Evolutionary conservation across 2,888 invertebrate genomes (phyloP), one percentile per base, ranked within the genome.

Genomic region (Leucozona laternaria): DNA sequence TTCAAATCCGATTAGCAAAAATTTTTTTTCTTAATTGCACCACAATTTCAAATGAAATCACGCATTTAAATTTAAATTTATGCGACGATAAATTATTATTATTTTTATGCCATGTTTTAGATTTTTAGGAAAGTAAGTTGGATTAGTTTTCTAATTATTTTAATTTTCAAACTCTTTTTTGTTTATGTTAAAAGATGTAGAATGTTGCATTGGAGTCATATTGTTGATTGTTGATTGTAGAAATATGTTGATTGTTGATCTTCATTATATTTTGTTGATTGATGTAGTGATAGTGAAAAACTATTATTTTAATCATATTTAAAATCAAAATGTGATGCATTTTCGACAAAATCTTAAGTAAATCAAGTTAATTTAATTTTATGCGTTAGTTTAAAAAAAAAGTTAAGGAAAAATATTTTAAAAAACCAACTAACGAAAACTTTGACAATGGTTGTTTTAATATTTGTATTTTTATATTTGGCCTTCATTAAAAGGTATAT

Each of bases 181-280:
- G 43, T 15, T n/a, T n/a, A 43, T 55, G 71, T 43, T 71, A 13
- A 13, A 20, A 53, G 25, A 53, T 15, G 17, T 31, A 15, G 4
- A 22, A 68, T 34, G 68, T 50, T 68, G 68, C 10, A 22, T 15
- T 68, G 31, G 10, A n/a, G 40, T 50, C 15, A n/a, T 37, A 37
- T 34, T 48, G 48, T 64, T 31, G 31, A 34, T 68, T 48, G 48
- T 64, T 31, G 31, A 34, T 68, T 50, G 68, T 15, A 28, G 68
- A 68, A 22, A 17, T 28, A 25, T 68, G 60, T 78, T 55, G 37
- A 58, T 28, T 25, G 40, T 55, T 55, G 43, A 17, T 37, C 15
- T 78, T 70, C 25, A 2, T 17, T 22, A 37, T 28, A 4, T 37
- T 22, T 34, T 82, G 79, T 79, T 79, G 79, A 84, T 83, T 70